Base-by-base conservation (phyloP, 2,797 vertebrate genomes). In the Rhinoraja longicauda region DNA sequence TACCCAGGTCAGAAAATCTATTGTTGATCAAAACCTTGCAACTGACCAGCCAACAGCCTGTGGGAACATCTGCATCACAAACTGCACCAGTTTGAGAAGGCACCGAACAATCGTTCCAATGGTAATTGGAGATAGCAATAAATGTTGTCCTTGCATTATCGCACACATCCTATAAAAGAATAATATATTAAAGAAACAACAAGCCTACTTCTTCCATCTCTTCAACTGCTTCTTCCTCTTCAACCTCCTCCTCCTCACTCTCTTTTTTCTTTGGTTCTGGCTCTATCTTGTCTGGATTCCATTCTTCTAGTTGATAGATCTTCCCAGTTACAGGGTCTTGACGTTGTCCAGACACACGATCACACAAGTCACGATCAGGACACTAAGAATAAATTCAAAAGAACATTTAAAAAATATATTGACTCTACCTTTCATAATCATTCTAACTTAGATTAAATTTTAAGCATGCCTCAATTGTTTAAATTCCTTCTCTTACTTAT, bases 341-440 rank as follows among this genome's bases (percentile, higher is more conserved):
- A 93, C 96, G 97, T 95, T 97, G 96, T 91, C 97, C 97, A 92
- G 97, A 96, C 93, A 98, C 94, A 94, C 98, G 97, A 93, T 96
- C 94, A 93, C 96, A 95, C 94, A 99, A 95, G 93, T 99, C 98
- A 92, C 95, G 95, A 95, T 99, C 98, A 70, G 97, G 94, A 95
- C 97, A 99, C 99, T 99, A 94, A 53, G 53, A 92, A 75, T 39
- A 92, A 57, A 72, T 57, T 29, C 92, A 92, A 75, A 53, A 53
- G 39, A 75, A 67, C 92, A 53, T 6, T 0, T 5, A 4, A 53
- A 39, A 70, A 39, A 73, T 3, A 24, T n/a, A 92, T 29, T 45
- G n/a, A n/a, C 13, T 45, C 39, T 53, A 92, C 26, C 1, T 90
- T 72, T 21, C 59, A 39, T 90, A 62, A 64, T 36, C 64, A 26